Percentiles rank a stretch among this genome's conserved stretches.
phyloP scores from a whole-genome alignment of 1,140 invertebrate genomes.

The Saccostrea cuccullata region DNA sequence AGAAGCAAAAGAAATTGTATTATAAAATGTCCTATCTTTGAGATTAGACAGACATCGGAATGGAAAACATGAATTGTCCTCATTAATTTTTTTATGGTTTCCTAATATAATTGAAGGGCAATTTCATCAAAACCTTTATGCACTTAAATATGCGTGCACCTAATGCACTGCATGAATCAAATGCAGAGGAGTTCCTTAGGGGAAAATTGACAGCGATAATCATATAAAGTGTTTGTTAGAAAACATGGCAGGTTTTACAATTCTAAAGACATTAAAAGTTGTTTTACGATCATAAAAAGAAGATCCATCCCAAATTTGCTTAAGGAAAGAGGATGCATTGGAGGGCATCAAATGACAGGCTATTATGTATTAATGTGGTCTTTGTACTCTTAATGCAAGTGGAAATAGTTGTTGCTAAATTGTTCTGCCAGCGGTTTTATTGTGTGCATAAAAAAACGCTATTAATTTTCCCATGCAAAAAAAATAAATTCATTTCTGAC shows the following conservation, averaged over 20 bases:
- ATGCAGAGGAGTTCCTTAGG: constrained; percentile 16
- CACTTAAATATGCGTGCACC: background rate
- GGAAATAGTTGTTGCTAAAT: constrained; percentile 24
- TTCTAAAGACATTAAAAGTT: constrained; percentile 26
- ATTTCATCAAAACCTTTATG: background rate
- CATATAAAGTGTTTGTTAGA: constrained; percentile 1
- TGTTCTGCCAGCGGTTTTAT: constrained; percentile 10
- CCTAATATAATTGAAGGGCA: background rate
- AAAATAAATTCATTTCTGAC: constrained; percentile 29
- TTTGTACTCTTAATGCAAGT: constrained; percentile 14
- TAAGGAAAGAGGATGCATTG: background rate
- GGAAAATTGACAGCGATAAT: background rate
- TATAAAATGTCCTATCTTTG: background rate
- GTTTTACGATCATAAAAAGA: constrained; percentile 11
- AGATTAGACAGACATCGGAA: background rate
- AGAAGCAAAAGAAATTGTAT: background rate
- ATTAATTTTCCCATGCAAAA: constrained; percentile 35
- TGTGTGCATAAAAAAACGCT: background rate
- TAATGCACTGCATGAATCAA: constrained; percentile 15
- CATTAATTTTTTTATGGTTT: background rate
- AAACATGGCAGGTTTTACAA: constrained; percentile 1
- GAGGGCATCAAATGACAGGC: background rate
- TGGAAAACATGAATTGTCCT: background rate
- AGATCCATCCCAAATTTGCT: constrained; percentile 8
- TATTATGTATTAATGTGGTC: constrained; percentile 27